A percentile compares a stretch with the other conserved stretches of the same genome.
Conservation (phyloP, 2,888 invertebrate species). For the Rhamphomyia laevipes region DNA sequence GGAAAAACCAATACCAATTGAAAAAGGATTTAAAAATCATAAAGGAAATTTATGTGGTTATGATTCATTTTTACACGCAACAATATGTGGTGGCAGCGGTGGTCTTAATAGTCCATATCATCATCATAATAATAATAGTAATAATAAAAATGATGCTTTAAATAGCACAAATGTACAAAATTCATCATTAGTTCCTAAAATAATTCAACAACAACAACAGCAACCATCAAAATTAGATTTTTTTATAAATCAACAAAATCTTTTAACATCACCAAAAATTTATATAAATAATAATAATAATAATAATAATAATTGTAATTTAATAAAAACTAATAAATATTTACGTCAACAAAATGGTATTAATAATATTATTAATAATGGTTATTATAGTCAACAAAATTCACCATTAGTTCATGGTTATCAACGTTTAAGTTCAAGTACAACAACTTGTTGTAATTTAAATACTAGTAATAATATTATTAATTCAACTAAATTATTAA, state of each 20-base stretch:
- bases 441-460: constrained; percentile 5
- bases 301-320: constrained; percentile 19
- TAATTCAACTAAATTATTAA: no score
- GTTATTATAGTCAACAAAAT: constrained; percentile 18
- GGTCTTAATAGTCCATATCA: constrained; percentile 22
- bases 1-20: constrained; percentile 12
- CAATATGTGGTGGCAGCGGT: constrained; percentile 41
- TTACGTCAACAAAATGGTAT: constrained; percentile 7
- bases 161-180: not conserved
- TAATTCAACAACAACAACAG: not conserved
- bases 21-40: not conserved
- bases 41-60: constrained; percentile 42
- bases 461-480: no score
- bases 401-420: constrained; percentile 28
- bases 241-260: not conserved
- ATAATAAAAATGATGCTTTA: no score
- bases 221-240: constrained; percentile 8
- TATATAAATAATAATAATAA: no score
- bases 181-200: constrained; percentile 1
- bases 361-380: not conserved
- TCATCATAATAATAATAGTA: not conserved
- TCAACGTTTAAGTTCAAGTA: constrained; percentile 19
- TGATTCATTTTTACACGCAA: constrained; percentile 51
- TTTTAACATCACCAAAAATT: constrained; percentile 11
- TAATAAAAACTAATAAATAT: constrained; percentile 20